Percentiles rank a stretch among this genome's conserved stretches.
Conservation (phyloP, 1,140 invertebrate species). For the Solenopsis fugax region DNA sequence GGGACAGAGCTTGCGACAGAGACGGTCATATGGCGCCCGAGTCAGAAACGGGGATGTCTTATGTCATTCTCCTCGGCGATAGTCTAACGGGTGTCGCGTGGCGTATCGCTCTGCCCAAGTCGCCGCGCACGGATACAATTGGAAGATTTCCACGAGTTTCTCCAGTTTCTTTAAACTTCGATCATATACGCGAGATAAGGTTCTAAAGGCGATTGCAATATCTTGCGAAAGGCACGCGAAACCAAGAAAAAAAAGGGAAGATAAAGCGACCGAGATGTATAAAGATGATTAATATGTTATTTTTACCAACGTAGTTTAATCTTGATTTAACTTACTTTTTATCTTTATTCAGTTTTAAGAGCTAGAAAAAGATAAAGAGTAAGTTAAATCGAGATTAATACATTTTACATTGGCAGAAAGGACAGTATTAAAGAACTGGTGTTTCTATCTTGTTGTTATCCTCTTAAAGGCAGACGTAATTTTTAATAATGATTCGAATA, state of each 20-base stretch:
- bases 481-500: neutral
- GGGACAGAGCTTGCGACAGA: slow-evolving; percentile 77
- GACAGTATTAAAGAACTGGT: neutral
- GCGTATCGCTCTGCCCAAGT: neutral
- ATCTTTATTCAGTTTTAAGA: too few species aligned
- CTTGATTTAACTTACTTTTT: too few species aligned
- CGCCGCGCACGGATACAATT: slow-evolving; percentile 2
- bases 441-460: slow-evolving; percentile 6
- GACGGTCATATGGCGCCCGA: slow-evolving; percentile 83
- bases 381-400: too few species aligned
- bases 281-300: slow-evolving; percentile 1
- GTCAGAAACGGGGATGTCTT: slow-evolving; percentile 81
- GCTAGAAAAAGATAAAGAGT: too few species aligned
- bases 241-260: neutral
- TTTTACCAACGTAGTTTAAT: too few species aligned
- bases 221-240: neutral
- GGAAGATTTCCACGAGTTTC: slow-evolving; percentile 7
- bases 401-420: too few species aligned
- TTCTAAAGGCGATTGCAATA: slow-evolving; percentile 30
- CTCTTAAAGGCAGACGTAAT: neutral
- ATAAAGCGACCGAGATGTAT: neutral
- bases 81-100: slow-evolving; percentile 74
- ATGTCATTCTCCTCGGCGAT: slow-evolving; percentile 81
- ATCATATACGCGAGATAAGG: neutral
- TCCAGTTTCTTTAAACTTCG: slow-evolving; percentile 3